A percentile compares a stretch with the other conserved stretches of the same genome.
These are phyloP conservation scores for Diadophis punctatus DNA, from an alignment of 2,113 vertebrate genomes.

Conservation along the genomic window DNA sequence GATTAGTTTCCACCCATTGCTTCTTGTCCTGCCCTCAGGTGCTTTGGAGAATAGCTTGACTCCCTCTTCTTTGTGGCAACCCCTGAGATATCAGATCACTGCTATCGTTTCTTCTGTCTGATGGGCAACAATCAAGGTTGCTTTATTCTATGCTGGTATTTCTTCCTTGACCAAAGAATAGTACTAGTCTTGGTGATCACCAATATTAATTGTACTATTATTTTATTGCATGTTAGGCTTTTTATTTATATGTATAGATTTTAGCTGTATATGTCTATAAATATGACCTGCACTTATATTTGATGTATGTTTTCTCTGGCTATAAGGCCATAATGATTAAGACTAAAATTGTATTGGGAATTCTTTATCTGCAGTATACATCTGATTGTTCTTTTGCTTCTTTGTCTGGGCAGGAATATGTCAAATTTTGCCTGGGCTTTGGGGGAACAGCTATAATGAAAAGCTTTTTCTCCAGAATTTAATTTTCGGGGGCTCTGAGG, in stretches of 20 bases:
- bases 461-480: background rate
- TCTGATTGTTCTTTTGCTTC: background rate
- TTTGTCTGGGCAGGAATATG: background rate
- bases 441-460: background rate
- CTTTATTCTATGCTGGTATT: background rate
- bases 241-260: background rate
- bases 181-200: too few relatives aligned
- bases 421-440: background rate
- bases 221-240: background rate
- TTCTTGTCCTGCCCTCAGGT: too few relatives aligned
- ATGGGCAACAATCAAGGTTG: background rate
- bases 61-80: too few relatives aligned
- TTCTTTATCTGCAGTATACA: background rate
- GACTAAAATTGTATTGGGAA: background rate
- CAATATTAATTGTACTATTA: background rate
- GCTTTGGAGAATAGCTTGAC: too few relatives aligned
- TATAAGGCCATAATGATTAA: background rate
- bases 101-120: background rate
- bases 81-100: too few relatives aligned
- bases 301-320: background rate
- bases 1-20: too few relatives aligned
- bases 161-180: background rate
- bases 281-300: background rate
- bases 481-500: background rate
- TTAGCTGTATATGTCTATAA: background rate